Evolutionary conservation across 2,888 invertebrate genomes (phyloP), one percentile per base, ranked within the genome.

Genomic region (Drosophila neutralis): DNA sequence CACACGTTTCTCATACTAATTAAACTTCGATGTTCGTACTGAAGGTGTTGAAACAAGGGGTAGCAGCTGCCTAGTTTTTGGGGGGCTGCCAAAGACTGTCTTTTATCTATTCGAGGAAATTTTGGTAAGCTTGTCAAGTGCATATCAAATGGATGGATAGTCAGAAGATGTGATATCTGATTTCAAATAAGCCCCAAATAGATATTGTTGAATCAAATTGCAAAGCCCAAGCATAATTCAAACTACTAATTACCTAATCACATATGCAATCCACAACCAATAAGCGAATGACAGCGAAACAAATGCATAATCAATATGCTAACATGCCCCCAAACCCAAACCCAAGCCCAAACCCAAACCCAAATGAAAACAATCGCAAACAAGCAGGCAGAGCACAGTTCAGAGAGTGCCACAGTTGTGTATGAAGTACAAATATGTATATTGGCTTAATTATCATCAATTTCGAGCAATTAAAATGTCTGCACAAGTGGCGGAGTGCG

Each of bases 391-490:
- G 49, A 27, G 36, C 27, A 18, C 21, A 10, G 33, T 33, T 33
- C 11, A 11, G 21, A 31, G 21, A 15, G 38, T 10, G 7, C 15
- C 24, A 33, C 29, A 38, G 27, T 35, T 24, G 29, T 38, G 45
- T 13, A 64, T 57, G 57, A 68, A 81, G 65, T 74, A 81, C 87
- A 90, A 88, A 86, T 90, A 88, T 87, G 87, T 88, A 83, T 82
- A 90, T 86, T 90, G 89, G 87, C 90, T 90, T 86, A 90, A 86
- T 86, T 90, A 89, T 88, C 89, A 90, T 88, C 87, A 88, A 90
- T 90, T 88, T 86, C 69, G 76, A 81, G 90, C 85, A 86, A 86
- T 86, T 86, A 86, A 90, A 90, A 86, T 83, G 85, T 85, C 89
- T 85, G 86, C 74, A 64, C 54, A 27, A 36, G 35, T 36, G 29